Evolutionary conservation across 2,797 vertebrate species (phyloP).

Genomic region (Myotis pilosus): DNA sequence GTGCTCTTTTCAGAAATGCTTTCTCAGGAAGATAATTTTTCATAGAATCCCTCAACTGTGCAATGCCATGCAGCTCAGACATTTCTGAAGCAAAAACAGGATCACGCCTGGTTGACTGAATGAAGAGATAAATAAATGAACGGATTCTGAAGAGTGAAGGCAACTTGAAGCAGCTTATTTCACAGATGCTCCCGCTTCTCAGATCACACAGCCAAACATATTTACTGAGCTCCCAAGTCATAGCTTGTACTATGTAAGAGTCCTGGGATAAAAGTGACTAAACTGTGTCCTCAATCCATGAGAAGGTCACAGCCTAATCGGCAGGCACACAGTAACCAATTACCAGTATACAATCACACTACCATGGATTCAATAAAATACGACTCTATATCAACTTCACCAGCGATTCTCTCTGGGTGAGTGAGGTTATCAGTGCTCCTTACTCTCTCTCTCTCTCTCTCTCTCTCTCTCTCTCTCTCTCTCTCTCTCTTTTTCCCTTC

Average conservation of each 20-base stretch:
- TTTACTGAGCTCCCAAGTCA: neutral
- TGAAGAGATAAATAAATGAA: neutral
- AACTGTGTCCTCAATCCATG: neutral
- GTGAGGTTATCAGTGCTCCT: neutral
- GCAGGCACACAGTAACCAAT: neutral
- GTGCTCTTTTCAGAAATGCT: neutral
- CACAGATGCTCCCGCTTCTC: neutral
- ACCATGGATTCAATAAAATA: neutral
- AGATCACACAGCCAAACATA: neutral
- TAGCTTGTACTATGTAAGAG: neutral
- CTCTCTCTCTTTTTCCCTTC: neutral
- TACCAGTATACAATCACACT: neutral
- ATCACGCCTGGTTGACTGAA: neutral
- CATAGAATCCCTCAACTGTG: neutral
- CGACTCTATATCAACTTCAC: neutral
- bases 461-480: neutral
- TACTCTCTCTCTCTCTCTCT: neutral
- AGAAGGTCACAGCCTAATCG: neutral
- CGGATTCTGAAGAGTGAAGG: neutral
- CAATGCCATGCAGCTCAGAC: neutral
- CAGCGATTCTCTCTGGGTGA: neutral
- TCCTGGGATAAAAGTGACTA: neutral
- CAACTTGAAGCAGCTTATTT: neutral
- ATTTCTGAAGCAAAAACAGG: conserved; percentile 5
- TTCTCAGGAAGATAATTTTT: conserved; percentile 13